phyloP scores from a whole-genome alignment of 1,140 invertebrate species.

The Pseudachorutes palmiensis region DNA sequence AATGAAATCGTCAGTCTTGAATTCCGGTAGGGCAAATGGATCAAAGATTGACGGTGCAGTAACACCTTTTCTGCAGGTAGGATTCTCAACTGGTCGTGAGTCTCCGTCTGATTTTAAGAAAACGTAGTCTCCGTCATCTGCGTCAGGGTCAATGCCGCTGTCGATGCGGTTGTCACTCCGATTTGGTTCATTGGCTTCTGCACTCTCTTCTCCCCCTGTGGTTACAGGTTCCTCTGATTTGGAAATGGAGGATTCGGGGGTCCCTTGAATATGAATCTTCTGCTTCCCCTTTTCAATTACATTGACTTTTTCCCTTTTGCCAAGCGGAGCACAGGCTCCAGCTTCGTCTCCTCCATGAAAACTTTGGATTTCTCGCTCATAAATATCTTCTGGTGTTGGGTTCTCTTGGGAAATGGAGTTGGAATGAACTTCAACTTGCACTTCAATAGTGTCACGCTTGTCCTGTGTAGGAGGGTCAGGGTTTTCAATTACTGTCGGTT shows the following conservation, averaged over 20 bases:
- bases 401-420: background rate
- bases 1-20: constrained; percentile 34
- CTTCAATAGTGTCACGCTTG: constrained; percentile 1
- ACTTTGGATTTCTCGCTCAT: constrained; percentile 1
- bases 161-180: background rate
- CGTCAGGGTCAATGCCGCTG: background rate
- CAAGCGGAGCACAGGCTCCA: background rate
- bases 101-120: background rate
- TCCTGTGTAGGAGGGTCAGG: too few relatives aligned
- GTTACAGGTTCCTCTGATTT: background rate
- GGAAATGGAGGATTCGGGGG: background rate
- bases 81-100: constrained; percentile 17
- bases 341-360: background rate
- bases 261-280: background rate
- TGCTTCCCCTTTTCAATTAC: background rate
- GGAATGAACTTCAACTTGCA: constrained; percentile 6
- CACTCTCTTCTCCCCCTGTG: background rate
- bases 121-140: background rate
- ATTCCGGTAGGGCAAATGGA: constrained; percentile 29
- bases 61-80: constrained; percentile 26
- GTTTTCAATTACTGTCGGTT: too few relatives aligned
- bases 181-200: too few relatives aligned
- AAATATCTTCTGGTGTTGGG: constrained; percentile 4
- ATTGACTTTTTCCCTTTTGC: background rate
- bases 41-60: constrained; percentile 22